Conservation (phyloP, 2,797 vertebrate species). For the Tarsius wallacei region DNA sequence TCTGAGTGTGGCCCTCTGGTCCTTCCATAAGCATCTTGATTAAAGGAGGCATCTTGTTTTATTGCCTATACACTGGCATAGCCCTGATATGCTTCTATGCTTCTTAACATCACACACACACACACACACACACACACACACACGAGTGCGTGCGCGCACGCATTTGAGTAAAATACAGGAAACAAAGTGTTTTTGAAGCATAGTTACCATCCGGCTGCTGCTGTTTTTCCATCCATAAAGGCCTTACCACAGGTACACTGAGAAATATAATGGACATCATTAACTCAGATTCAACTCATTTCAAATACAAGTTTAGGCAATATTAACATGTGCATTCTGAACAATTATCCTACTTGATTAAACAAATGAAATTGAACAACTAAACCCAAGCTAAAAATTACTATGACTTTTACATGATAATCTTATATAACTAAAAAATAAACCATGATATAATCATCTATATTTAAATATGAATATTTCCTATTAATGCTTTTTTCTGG, state of each 20-base stretch:
- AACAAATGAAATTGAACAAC: not conserved
- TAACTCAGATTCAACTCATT: not conserved
- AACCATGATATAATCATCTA: not conserved
- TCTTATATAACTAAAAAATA: not conserved
- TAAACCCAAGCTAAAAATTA: not conserved
- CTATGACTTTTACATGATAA: not conserved
- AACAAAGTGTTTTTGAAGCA: not conserved
- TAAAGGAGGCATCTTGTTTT: not conserved
- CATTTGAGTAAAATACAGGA: not conserved
- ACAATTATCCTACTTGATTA: not conserved
- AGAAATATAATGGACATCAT: rapidly evolving
- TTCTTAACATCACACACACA: not conserved
- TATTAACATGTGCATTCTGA: not conserved
- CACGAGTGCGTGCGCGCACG: too few species aligned
- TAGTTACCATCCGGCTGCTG: not conserved
- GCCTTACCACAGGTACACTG: not conserved
- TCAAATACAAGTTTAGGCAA: not conserved
- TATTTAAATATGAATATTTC: not conserved
- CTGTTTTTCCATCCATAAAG: not conserved
- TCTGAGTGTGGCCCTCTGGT: not conserved
- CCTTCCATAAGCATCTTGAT: rapidly evolving
- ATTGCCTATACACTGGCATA: rapidly evolving
- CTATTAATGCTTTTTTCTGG: not conserved
- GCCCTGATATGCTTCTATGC: not conserved
- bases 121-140: too few species aligned